Evolutionary conservation across 2,888 invertebrate species (phyloP), one percentile per base, ranked within the genome.

Genomic region (Rhagonycha lutea): DNA sequence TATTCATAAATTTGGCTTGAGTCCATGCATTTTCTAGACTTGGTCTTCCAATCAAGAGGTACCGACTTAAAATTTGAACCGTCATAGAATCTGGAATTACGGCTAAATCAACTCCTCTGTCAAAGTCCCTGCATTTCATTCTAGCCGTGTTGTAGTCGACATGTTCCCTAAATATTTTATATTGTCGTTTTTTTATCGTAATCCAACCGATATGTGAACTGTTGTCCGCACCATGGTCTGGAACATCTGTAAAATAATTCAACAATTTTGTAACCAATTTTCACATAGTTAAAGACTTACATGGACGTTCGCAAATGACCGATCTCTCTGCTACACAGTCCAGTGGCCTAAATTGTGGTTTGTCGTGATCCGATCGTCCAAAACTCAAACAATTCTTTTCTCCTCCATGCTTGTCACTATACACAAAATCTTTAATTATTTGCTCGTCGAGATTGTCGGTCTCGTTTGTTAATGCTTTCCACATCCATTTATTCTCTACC

Each of bases 1-100:
- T 7, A 2, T n/a, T 7, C 47, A n/a, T 8, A 47, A 28, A 14
- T 68, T 12, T 62, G 89, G 90, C 90, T 0, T 90, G 90, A 0
- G 90, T 86, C 90, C 90, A 90, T 0, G 90, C 89, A 68, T 86
- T 88, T 70, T 90, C 90, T 11, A 90, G 89, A 89, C 89, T 89
- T 9, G 89, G 89, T 77, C 89, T 83, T 0, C 88, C 86, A 70
- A 89, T 89, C 73, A 89, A 79, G 89, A 89, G 89, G 0, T 87
- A 85, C 79, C 87, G 82, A 4, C 89, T 89, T 0, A 89, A 73
- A 76, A 87, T 89, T 78, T 84, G 87, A 32, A 24, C 8, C 1
- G 14, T 10, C 5, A 8, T 4, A 3, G 9, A 12, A 18, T n/a
- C 14, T 10, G 23, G 1, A 4, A 72, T 18, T 9, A 65, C 63